phyloP scores from a whole-genome alignment of 2,888 invertebrate species.

The Argyra leucocephala region DNA sequence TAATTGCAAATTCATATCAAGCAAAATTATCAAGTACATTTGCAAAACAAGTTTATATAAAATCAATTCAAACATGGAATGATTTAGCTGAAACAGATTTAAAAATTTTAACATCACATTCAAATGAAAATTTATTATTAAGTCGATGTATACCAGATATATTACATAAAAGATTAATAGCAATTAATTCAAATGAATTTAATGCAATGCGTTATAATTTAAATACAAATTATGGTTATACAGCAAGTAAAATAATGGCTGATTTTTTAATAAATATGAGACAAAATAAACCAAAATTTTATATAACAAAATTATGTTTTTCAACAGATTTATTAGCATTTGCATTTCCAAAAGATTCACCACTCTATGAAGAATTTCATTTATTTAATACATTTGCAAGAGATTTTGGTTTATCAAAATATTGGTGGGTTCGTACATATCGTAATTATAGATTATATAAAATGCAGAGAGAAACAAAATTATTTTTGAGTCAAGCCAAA shows the following conservation, averaged over 20 bases:
- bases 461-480: neutral
- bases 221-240: neutral
- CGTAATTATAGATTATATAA: neutral
- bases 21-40: constrained; percentile 7
- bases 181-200: neutral
- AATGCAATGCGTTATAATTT: neutral
- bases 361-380: neutral
- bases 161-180: neutral
- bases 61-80: neutral
- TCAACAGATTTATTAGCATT: neutral
- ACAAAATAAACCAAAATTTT: neutral
- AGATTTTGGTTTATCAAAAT: neutral
- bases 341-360: neutral
- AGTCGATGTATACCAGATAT: neutral
- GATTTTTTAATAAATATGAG: neutral
- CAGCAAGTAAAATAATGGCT: neutral
- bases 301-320: neutral
- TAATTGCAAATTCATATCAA: constrained; percentile 10
- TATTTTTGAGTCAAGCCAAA: neutral
- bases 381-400: neutral
- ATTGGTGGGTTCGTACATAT: neutral
- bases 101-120: neutral
- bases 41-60: neutral
- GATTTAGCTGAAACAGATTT: neutral
- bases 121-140: neutral